Base-by-base conservation (phyloP, 2,113 vertebrate genomes). In the Pteronura brasiliensis region DNA sequence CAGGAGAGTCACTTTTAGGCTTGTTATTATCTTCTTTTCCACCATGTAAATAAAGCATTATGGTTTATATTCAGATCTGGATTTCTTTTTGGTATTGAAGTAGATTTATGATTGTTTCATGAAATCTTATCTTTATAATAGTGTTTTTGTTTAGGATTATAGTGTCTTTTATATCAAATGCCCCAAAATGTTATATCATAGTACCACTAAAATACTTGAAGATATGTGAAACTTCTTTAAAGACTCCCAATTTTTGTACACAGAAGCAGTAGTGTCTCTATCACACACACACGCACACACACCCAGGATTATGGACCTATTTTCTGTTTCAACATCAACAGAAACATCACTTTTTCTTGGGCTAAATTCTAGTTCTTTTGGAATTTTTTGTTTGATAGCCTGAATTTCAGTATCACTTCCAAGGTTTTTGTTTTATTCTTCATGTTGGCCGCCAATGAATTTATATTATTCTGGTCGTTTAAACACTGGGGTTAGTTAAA, bases 371-470 rank as follows among this genome's bases (percentile, higher is more conserved):
- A 97, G 2, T 81, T 69, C 8, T 93, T 96, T 76, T 49, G 10
- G 42, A 42, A 0, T 92, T 77, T 95, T 61, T 90, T 29, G 25
- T 97, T 85, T 93, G 25, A 1, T 85, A 67, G 42, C n/a, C 80
- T 85, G 71, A 89, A 59, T 79, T 88, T 96, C 69, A 63, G 44
- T 52, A 61, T 92, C 71, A 93, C 11, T 89, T 36, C 7, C 20
- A 79, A n/a, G 7, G 42, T 79, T 85, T 92, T 90, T 52, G 3
- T 77, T 93, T 92, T 91, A 39, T 97, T 95, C 23, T 94, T 96
- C 7, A 27, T 88, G 52, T 85, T 93, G 23, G 31, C 34, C 31
- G 7, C 72, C 36, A 14, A 71, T 77, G 36, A 95, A 5, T 65
- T 88, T 96, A 34, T 67, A 72, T 57, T 61, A 42, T 74, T 81